Evolutionary conservation across 2,888 invertebrate species (phyloP).

Genomic region (Odontocolon sp.): DNA sequence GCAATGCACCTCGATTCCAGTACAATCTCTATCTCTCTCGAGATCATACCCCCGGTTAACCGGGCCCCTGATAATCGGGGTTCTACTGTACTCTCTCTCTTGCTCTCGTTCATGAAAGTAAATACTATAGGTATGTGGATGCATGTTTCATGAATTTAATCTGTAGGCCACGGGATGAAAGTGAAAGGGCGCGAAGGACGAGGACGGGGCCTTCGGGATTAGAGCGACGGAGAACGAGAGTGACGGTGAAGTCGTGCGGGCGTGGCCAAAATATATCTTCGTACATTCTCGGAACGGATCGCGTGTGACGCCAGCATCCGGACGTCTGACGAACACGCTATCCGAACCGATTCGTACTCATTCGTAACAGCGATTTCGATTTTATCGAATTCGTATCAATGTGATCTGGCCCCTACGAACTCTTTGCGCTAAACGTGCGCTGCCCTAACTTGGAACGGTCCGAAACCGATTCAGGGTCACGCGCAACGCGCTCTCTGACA

Average conservation of each 20-base stretch:
- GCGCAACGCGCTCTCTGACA: conserved; percentile 37
- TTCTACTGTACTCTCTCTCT: conserved; percentile 36
- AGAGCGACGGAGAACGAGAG: conserved; percentile 26
- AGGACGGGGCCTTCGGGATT: conserved; percentile 52
- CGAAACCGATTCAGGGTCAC: conserved; percentile 60
- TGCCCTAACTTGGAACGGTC: too few species aligned
- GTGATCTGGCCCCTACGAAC: background rate
- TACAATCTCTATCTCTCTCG: conserved; percentile 15
- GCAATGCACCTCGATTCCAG: conserved; percentile 45
- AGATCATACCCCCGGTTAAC: too few species aligned
- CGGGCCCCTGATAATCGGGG: conserved; percentile 16
- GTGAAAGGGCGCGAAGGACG: conserved; percentile 61
- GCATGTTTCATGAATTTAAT: conserved; percentile 55
- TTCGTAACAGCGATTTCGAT: background rate
- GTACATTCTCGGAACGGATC: background rate
- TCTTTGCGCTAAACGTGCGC: too few species aligned
- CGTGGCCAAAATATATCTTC: conserved; percentile 45
- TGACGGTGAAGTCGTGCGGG: conserved; percentile 29
- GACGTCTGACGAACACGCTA: background rate
- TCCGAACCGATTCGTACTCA: background rate
- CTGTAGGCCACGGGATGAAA: conserved; percentile 57
- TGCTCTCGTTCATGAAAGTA: conserved; percentile 23
- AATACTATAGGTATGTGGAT: conserved; percentile 8
- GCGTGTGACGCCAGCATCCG: background rate
- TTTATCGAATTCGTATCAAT: background rate